A percentile compares a stretch with the other conserved stretches of the same genome.
phyloP scores from a whole-genome alignment of 2,113 vertebrate species.

The Malurus cyaneus region DNA sequence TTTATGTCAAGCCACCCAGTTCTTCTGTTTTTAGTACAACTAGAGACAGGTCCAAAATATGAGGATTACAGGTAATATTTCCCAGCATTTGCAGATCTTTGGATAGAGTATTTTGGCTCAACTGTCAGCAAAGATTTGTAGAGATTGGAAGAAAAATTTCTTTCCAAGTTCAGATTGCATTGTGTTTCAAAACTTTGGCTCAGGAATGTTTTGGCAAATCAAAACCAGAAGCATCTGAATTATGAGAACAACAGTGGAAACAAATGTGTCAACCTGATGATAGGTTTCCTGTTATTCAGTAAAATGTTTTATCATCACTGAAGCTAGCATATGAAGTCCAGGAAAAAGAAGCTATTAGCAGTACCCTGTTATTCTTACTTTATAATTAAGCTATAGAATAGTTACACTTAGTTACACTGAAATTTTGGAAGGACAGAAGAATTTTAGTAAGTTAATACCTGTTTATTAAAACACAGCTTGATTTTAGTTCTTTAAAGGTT shows the following conservation, averaged over 20 bases:
- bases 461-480: neutral
- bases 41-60: neutral
- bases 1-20: neutral
- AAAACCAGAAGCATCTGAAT: neutral
- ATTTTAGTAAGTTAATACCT: neutral
- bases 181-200: neutral
- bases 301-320: neutral
- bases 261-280: neutral
- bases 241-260: neutral
- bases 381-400: neutral
- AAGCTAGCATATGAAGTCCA: neutral
- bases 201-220: neutral
- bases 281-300: neutral
- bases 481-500: neutral
- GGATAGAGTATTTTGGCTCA: neutral
- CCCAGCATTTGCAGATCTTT: neutral
- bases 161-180: neutral
- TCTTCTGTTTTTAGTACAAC: slow-evolving; percentile 7
- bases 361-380: neutral
- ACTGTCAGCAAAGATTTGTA: neutral
- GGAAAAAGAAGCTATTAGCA: neutral
- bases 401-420: neutral
- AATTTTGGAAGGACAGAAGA: neutral
- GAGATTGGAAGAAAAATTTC: neutral
- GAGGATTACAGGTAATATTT: slow-evolving; percentile 13